A percentile compares a stretch with the other conserved stretches of the same genome.
Conservation (phyloP, 2,113 vertebrate genomes). For the Apus apus region DNA sequence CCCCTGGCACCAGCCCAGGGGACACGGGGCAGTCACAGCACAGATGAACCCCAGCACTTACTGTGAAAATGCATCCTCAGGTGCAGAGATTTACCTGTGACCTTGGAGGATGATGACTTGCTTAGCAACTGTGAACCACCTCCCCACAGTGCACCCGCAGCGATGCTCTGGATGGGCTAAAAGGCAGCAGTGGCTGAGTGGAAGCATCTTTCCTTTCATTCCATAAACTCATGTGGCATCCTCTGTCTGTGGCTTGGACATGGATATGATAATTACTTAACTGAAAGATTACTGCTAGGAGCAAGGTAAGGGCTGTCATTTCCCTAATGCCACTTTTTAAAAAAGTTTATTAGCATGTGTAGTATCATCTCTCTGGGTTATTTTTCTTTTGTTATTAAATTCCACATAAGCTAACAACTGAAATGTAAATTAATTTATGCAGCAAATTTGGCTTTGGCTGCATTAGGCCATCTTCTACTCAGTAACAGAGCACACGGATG, state of each 20-base stretch:
- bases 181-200: not conserved
- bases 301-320: not conserved
- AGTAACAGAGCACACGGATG: accelerated
- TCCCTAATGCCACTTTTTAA: not conserved
- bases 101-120: accelerated
- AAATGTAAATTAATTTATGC: not conserved
- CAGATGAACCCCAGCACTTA: not conserved
- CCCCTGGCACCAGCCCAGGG: not conserved
- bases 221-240: not conserved
- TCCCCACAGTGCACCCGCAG: accelerated
- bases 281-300: not conserved
- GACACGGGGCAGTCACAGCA: accelerated
- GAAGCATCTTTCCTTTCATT: not conserved
- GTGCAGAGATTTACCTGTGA: not conserved
- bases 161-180: accelerated
- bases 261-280: not conserved
- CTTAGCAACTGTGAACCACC: not conserved
- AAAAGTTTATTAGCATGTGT: not conserved
- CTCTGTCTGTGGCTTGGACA: not conserved
- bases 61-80: not conserved
- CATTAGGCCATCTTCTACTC: not conserved
- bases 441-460: not conserved
- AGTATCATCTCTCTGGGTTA: not conserved
- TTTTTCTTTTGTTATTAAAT: not conserved
- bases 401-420: not conserved